phyloP scores from a whole-genome alignment of 2,888 invertebrate species.

The Lypha dubia region DNA sequence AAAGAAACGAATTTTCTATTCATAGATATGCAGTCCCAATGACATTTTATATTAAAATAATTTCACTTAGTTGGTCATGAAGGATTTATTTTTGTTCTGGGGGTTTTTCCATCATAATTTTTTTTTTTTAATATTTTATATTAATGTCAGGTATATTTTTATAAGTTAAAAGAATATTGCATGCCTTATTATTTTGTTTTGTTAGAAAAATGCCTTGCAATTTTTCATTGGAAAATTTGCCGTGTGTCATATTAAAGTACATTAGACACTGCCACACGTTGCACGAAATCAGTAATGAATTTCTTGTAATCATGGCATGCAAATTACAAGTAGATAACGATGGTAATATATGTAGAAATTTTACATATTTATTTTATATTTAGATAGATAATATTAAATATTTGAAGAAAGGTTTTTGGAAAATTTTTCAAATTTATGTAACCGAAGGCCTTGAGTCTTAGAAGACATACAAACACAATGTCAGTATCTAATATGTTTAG shows the following conservation, averaged over 20 bases:
- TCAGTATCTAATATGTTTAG: no score
- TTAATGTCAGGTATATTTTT: constrained; percentile 55
- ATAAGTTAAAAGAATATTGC: constrained; percentile 68
- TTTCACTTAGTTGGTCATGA: constrained; percentile 55
- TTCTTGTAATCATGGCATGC: constrained; percentile 56
- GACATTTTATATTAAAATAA: constrained; percentile 24
- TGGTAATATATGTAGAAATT: neutral
- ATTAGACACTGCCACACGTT: constrained; percentile 30
- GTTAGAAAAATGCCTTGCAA: constrained; percentile 65
- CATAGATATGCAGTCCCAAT: constrained; percentile 18
- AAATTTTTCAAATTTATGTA: neutral
- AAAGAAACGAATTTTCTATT: constrained; percentile 9
- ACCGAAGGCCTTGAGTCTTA: neutral
- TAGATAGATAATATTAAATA: neutral
- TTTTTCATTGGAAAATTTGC: constrained; percentile 62
- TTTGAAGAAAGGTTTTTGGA: neutral
- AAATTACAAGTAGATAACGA: constrained; percentile 35
- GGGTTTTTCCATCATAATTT: constrained; percentile 45
- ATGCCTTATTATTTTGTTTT: constrained; percentile 65
- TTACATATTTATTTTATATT: no score
- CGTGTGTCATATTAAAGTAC: constrained; percentile 24
- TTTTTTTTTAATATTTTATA: constrained; percentile 37
- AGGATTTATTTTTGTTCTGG: constrained; percentile 43
- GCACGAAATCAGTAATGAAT: constrained; percentile 51
- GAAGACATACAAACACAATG: no score